Evolutionary conservation across 2,888 invertebrate species (phyloP).

Genomic region (Polydrusus tereticollis): DNA sequence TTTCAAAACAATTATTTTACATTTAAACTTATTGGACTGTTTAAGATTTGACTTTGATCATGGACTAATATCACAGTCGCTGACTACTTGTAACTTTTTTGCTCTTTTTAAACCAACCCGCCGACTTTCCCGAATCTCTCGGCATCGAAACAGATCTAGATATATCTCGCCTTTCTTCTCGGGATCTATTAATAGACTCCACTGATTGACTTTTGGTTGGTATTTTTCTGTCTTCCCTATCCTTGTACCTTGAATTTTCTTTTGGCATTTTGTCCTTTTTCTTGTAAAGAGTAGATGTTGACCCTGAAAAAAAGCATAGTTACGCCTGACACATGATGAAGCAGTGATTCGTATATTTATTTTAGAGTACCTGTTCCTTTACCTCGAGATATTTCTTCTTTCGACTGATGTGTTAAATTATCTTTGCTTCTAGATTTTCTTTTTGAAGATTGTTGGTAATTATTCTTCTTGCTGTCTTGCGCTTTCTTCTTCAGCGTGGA

Average conservation of each 20-base stretch:
- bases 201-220: slow-evolving; percentile 73
- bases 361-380: not conserved
- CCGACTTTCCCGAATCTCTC: slow-evolving; percentile 78
- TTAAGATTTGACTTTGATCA: not conserved
- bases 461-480: slow-evolving; percentile 66
- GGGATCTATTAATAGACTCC: slow-evolving; percentile 71
- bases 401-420: slow-evolving; percentile 60
- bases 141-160: slow-evolving; percentile 80
- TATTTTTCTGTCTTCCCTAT: slow-evolving; percentile 61
- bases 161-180: slow-evolving; percentile 65
- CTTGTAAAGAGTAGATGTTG: slow-evolving; percentile 64
- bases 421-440: slow-evolving; percentile 63
- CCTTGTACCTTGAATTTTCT: slow-evolving; percentile 65
- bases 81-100: slow-evolving; percentile 68
- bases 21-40: not conserved
- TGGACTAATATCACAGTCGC: slow-evolving; percentile 58
- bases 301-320: slow-evolving; percentile 52
- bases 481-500: slow-evolving; percentile 68
- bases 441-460: slow-evolving; percentile 65
- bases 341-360: not conserved
- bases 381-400: slow-evolving; percentile 60
- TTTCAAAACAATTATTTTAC: too few species aligned
- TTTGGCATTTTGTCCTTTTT: slow-evolving; percentile 67
- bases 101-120: slow-evolving; percentile 79
- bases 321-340: too few species aligned